phyloP scores from a whole-genome alignment of 2,113 vertebrate species.

The Microtus montanus region DNA sequence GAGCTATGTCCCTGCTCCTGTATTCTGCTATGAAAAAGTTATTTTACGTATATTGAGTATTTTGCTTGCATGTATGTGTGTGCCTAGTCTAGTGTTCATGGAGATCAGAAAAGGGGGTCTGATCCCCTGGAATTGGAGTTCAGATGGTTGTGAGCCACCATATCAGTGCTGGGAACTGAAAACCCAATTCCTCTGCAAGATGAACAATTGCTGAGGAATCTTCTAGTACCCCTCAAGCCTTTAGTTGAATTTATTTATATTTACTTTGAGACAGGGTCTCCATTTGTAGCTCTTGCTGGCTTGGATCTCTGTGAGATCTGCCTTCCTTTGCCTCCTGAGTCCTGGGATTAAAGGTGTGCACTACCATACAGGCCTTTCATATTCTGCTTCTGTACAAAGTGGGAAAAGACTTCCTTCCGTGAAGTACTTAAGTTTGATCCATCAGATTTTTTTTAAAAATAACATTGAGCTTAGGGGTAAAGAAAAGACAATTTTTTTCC shows the following conservation, averaged over 20 bases:
- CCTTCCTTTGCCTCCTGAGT: neutral
- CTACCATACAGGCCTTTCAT: neutral
- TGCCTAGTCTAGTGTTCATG: neutral
- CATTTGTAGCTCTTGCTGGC: neutral
- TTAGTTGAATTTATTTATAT: neutral
- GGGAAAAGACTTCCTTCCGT: neutral
- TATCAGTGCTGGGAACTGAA: neutral
- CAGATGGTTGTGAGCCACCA: neutral
- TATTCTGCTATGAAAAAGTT: neutral
- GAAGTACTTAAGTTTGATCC: neutral
- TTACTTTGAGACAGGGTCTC: neutral
- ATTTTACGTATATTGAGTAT: neutral
- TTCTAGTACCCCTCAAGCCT: neutral
- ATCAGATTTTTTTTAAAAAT: neutral
- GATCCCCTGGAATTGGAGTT: neutral
- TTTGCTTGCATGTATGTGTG: neutral
- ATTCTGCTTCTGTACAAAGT: neutral
- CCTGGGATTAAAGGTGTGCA: neutral
- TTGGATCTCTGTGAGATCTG: neutral
- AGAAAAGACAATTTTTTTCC: neutral
- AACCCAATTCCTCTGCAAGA: neutral
- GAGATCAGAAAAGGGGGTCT: neutral
- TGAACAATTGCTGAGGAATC: neutral
- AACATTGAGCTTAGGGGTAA: neutral
- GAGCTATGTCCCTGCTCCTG: neutral